Evolutionary conservation across 1,140 invertebrate genomes (phyloP), one percentile per base, ranked within the genome.

Genomic region (Cherax quadricarinatus): DNA sequence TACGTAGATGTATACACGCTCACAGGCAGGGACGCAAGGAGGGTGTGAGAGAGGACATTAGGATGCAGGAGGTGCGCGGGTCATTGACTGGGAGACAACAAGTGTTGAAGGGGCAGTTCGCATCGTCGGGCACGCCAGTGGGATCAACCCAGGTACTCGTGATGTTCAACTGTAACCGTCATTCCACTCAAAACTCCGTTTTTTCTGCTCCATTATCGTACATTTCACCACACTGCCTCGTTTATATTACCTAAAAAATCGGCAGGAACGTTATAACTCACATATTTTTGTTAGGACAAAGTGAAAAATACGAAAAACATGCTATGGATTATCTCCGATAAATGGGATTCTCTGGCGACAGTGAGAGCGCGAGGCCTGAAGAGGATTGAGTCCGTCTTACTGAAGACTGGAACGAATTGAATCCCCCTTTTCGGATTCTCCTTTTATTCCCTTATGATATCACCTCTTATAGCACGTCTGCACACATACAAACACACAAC

Each of bases 81-180:
- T 75, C 70, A 75, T 24, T 75, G 70, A 75, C 70, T 75, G n/a
- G 70, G 70, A 30, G 70, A 75, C 70, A 75, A 30, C n/a, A 9
- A 24, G 70, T 75, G 70, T 24, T 75, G 70, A 30, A 24, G 24
- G 62, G 21, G 70, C n/a, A 30, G 70, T 75, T 24, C n/a, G 2
- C 21, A 6, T 16, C 62, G 21, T 16, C 16, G 62, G 62, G 18
- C 10, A 9, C 12, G 62, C 14, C 4, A 16, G 18, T 5, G 18
- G 62, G 18, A 66, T 18, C 62, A 66, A 5, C 14, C 62, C 10
- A 18, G 14, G 9, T 14, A 66, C 7, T 66, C 62, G 5, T 16
- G 62, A 66, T 66, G 62, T 9, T 66, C 62, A 66, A 16, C 62
- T 66, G 12, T 66, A 16, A 14, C 53, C 53, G 53, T 14, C 53